Evolutionary conservation across 2,888 invertebrate species (phyloP), one percentile per base, ranked within the genome.

Genomic region (Xylota segnis): DNA sequence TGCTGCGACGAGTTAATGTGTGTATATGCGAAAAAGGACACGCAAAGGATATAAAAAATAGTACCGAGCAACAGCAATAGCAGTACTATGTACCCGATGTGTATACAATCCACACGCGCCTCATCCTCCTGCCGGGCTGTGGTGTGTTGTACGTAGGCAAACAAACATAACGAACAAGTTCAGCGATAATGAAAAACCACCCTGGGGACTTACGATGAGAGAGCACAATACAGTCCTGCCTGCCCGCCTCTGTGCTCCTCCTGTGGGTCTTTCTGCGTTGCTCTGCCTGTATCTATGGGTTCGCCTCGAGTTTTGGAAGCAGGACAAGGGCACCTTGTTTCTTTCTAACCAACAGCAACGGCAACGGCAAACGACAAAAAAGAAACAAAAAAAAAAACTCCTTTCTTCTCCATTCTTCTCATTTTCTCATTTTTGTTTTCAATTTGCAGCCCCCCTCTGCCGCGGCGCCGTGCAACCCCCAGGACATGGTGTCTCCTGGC

Each of bases 161-260:
- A 66, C 71, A 72, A 59, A 76, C 40, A 71, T 70, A 81, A 81
- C 70, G 75, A 82, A 82, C 82, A 86, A 86, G 82, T 86, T 86
- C 82, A 86, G 66, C 86, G 82, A 82, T 82, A 86, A 86, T 77
- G 82, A 86, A 86, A 86, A 82, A 72, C 59, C 68, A 66, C 72
- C 76, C 76, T 71, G 34, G 45, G 68, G 76, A 72, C 37, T 43
- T 61, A 56, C 58, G 63, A 84, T 45, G 63, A 74, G 63, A 74
- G 72, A 58, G 56, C 27, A n/a, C 50, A 82, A 52, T 52, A 34
- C 47, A 1, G 32, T 27, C 68, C 4, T 37, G 32, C 10, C 34
- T 18, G 18, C 68, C 4, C 29, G 32, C 10, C 34, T 18, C 43
- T 29, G 23, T 34, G 27, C 16, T 10, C 23, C 27, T 34, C 5